Percentiles rank a stretch among this genome's conserved stretches.
phyloP scores from a whole-genome alignment of 23 tunicate genomes.

The Trididemnum clinides region DNA sequence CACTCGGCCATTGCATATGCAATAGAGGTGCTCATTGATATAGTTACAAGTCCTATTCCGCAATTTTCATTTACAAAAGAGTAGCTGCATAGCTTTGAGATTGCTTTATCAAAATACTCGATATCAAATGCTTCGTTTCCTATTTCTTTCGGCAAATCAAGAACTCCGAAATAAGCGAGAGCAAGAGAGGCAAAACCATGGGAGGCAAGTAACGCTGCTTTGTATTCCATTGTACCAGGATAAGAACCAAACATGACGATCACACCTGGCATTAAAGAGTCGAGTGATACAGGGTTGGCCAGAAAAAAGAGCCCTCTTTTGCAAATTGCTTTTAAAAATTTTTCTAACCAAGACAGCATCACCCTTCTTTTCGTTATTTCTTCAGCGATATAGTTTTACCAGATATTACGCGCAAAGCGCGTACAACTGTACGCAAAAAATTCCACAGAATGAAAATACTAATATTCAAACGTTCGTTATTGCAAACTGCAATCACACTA shows the following conservation, averaged over 20 bases:
- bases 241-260: conserved; percentile 55
- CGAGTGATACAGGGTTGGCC: too few species aligned
- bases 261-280: conserved; percentile 39
- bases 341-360: too few species aligned
- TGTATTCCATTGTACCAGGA: conserved; percentile 67
- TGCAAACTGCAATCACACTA: too few species aligned
- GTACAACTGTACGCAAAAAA: too few species aligned
- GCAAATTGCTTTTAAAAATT: too few species aligned
- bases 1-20: conserved; percentile 24
- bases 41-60: conserved; percentile 48
- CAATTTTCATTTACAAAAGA: background rate
- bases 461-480: too few species aligned
- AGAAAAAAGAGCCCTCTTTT: too few species aligned
- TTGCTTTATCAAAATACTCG: conserved; percentile 59
- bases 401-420: too few species aligned
- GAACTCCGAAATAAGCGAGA: conserved; percentile 43
- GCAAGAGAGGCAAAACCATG: conserved; percentile 73
- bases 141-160: conserved; percentile 6
- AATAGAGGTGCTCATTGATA: conserved; percentile 36
- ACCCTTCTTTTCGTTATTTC: too few species aligned
- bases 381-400: too few species aligned
- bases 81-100: background rate
- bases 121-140: background rate
- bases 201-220: conserved; percentile 57
- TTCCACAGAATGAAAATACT: too few species aligned